Base-by-base conservation (phyloP, 2,888 invertebrate species). In the Morinoia aosen region DNA sequence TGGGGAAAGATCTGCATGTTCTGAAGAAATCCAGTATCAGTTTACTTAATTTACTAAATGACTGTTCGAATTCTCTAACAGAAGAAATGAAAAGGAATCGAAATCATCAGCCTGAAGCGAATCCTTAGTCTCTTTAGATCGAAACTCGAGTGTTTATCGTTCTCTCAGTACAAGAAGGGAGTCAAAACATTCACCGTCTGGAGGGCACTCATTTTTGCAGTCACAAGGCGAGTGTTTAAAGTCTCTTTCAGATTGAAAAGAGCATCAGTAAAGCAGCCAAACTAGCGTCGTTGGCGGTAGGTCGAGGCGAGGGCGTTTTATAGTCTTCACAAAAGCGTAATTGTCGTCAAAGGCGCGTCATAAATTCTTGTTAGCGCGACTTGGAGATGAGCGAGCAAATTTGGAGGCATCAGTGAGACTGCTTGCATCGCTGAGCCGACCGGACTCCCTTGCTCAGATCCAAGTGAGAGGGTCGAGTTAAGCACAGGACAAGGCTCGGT, bases 311-410 rank as follows among this genome's bases (percentile, higher is more conserved):
- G 76, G 76, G 76, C 76, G 76, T 76, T 76, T 76, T 76, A 76
- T 76, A 76, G 76, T 76, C 76, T 76, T 76, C 25, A 76, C 76
- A 76, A 76, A 76, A 76, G 76, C 76, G 19, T 76, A 76, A 90
- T 90, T 90, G 90, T 40, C 90, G 48, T 90, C 90, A 90, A 90
- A 90, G 48, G 90, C 90, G 39, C 11, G 40, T 48, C 90, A 90
- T 90, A 90, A 90, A 90, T 90, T 90, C 90, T 90, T 48, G 90
- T 90, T 90, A 76, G 76, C 76, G 76, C 16, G 61, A 76, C 76
- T 76, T 33, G 25, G 16, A 33, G 76, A 33, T 10, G 76, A 76
- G 76, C 76, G 33, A 33, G 76, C 76, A 76, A 76, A 76, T 76
- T 19, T 76, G 76, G 33, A 33, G 76, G 76, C 76, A 76, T 76